Base-by-base conservation (phyloP, 2,113 vertebrate species). In the Protomyctophum bolini region DNA sequence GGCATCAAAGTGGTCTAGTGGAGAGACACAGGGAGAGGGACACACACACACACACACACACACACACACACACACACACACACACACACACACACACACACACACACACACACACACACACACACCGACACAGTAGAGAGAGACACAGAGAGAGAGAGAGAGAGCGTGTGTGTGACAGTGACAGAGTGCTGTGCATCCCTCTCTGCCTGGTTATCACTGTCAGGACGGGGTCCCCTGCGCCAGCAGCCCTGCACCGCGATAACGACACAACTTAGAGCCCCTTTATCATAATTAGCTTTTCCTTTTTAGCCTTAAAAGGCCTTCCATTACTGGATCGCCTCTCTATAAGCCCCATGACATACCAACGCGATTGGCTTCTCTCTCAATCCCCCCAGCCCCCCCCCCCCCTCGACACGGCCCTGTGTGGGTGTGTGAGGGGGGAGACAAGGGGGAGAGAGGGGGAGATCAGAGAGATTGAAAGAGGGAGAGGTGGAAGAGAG, bases 221-320 rank as follows among this genome's bases (percentile, higher is more conserved):
- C 92, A 88, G 80, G 72, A 79, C 89, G 80, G 86, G 91, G 90
- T 91, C 88, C 86, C 89, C 88, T 91, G 92, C 91, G 91, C 86
- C 90, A 92, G 92, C 84, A 87, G 89, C 91, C 90, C 84, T 83
- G 91, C 86, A 63, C 87, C 58, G 83, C 45, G 93, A 94, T 94
- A 94, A 93, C 91, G 91, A 89, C 90, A 91, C 91, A 93, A 86
- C 91, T 91, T 82, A 90, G 89, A 93, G 90, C 84, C 85, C 85
- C 90, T 94, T 94, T 93, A 93, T 94, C 92, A 93, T 93, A 94
- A 93, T 93, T 94, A 93, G 88, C 90, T 92, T 93, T 93, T 91
- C 90, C 88, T 90, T 91, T 92, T 91, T 90, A 87, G 86, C 86
- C 82, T 83, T 92, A 91, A 94, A 93, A 92, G 90, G 86, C 87